These are phyloP conservation scores for Pontoporia blainvillei DNA, from an alignment of 2,113 vertebrate species.

Conservation along the genomic window DNA sequence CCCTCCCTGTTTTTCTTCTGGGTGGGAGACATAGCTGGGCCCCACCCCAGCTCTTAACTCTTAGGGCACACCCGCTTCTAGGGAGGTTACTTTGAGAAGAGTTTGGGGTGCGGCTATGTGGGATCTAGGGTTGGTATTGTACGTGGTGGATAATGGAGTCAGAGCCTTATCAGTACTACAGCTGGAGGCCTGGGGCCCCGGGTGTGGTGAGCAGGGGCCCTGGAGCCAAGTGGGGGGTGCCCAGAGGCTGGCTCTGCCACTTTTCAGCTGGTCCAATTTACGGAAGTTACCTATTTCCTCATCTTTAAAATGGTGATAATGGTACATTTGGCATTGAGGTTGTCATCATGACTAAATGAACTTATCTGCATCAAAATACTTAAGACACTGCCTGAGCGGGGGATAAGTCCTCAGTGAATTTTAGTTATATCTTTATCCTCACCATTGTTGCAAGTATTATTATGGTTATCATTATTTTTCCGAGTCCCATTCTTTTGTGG, in stretches of 20 bases:
- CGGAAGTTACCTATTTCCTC: neutral
- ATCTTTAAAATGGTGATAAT: neutral
- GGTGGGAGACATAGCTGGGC: neutral
- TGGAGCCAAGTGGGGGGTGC: neutral
- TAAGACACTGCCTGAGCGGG: neutral
- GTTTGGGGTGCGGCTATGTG: neutral
- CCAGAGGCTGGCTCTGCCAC: neutral
- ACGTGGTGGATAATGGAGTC: neutral
- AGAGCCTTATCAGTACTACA: neutral
- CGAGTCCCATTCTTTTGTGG: neutral
- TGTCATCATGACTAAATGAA: neutral
- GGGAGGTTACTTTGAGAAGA: neutral
- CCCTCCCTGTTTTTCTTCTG: neutral
- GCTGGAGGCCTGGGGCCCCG: neutral
- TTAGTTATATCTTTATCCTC: neutral
- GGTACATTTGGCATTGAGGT: neutral
- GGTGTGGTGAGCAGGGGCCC: neutral
- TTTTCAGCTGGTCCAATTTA: neutral
- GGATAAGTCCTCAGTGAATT: neutral
- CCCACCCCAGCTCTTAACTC: neutral
- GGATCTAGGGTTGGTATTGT: neutral
- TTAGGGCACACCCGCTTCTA: neutral
- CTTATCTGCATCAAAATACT: neutral
- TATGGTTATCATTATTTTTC: rapidly evolving
- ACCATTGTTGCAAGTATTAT: neutral